These are phyloP conservation scores for Tangara arthus DNA, from an alignment of 2,797 vertebrate genomes.

Conservation along the genomic window DNA sequence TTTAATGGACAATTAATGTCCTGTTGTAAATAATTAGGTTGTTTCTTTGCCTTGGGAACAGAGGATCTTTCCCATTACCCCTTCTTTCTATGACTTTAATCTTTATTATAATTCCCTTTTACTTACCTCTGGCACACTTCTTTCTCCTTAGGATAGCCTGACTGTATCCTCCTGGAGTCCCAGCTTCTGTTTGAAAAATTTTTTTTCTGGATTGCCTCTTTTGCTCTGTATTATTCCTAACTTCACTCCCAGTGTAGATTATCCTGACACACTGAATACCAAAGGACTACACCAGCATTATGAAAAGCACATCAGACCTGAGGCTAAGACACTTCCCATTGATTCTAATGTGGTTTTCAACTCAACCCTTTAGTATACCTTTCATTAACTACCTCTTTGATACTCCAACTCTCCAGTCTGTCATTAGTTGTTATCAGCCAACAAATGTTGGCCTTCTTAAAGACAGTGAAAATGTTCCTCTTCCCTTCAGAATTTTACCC, in stretches of 20 bases:
- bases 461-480: background rate
- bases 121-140: background rate
- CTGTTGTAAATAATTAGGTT: constrained; percentile 18
- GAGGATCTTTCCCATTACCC: background rate
- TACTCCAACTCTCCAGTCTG: background rate
- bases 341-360: background rate
- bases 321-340: background rate
- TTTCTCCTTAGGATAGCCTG: background rate
- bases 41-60: background rate
- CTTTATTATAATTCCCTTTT: background rate
- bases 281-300: background rate
- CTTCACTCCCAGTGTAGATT: background rate
- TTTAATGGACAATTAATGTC: constrained; percentile 27
- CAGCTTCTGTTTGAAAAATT: background rate
- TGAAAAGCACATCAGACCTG: background rate
- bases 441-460: background rate
- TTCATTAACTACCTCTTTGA: background rate
- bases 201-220: background rate
- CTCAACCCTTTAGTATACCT: background rate
- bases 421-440: background rate
- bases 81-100: background rate
- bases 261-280: background rate
- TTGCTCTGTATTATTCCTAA: background rate
- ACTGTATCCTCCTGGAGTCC: background rate
- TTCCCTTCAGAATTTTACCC: background rate